Conservation (phyloP, 2,113 vertebrate species). For the Sceloporus undulatus region DNA sequence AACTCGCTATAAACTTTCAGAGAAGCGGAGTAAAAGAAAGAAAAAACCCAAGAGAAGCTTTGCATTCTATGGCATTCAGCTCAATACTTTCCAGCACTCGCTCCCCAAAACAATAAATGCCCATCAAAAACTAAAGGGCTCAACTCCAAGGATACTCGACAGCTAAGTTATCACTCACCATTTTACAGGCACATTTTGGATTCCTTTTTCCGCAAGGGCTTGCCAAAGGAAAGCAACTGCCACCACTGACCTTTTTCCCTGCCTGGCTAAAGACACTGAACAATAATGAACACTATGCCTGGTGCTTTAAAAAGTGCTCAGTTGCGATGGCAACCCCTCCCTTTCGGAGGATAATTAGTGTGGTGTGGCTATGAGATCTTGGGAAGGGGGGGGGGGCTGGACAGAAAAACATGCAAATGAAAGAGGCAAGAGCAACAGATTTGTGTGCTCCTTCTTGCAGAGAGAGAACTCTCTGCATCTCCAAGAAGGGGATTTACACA, state of each 20-base stretch:
- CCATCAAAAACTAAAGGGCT: neutral
- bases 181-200: neutral
- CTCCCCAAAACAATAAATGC: neutral
- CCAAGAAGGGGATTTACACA: neutral
- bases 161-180: slow-evolving; percentile 18
- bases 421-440: slow-evolving; percentile 14
- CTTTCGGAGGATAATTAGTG: slow-evolving; percentile 83
- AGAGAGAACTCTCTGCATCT: neutral
- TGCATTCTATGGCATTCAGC: neutral
- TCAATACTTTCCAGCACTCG: neutral
- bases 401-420: neutral
- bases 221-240: slow-evolving; percentile 57
- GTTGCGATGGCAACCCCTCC: slow-evolving; percentile 80
- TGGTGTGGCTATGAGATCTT: slow-evolving; percentile 71
- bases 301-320: slow-evolving; percentile 69
- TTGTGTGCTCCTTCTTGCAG: neutral
- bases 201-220: neutral
- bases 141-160: accelerated
- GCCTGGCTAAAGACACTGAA: slow-evolving; percentile 60
- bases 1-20: too few species aligned
- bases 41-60: neutral
- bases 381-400: slow-evolving; percentile 3
- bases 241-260: slow-evolving; percentile 60
- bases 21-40: neutral
- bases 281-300: slow-evolving; percentile 73